Evolutionary conservation across 2,113 vertebrate species (phyloP).

Genomic region (Mustela lutreola): DNA sequence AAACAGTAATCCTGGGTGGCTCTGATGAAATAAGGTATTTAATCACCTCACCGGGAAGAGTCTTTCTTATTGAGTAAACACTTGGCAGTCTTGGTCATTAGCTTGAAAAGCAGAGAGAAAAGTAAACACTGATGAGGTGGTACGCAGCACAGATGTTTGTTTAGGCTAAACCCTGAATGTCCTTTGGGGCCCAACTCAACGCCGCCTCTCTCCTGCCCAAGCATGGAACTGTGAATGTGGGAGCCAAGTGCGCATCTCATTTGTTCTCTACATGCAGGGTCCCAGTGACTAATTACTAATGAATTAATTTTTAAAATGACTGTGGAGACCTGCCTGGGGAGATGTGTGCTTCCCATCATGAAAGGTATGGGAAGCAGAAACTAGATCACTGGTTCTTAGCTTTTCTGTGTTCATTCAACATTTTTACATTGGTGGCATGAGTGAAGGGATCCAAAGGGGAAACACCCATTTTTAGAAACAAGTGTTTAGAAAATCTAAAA

Average conservation of each 20-base stretch:
- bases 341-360: neutral
- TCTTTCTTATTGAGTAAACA: conserved; percentile 72
- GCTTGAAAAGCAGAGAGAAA: conserved; percentile 21
- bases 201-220: neutral
- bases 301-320: neutral
- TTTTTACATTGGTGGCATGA: neutral
- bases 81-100: conserved; percentile 60
- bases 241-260: neutral
- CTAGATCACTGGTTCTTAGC: neutral
- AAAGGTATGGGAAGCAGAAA: neutral
- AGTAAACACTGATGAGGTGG: neutral
- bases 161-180: neutral
- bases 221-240: neutral
- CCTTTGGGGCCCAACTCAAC: neutral
- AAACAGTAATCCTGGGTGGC: conserved; percentile 57
- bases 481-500: neutral
- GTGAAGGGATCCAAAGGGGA: neutral
- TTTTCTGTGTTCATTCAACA: neutral
- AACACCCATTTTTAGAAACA: neutral
- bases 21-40: conserved; percentile 41
- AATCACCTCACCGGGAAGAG: conserved; percentile 14
- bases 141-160: neutral
- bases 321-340: neutral
- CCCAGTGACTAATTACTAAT: neutral
- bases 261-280: neutral